Conservation (phyloP, 2,797 vertebrate genomes). For the Dallia pectoralis region DNA sequence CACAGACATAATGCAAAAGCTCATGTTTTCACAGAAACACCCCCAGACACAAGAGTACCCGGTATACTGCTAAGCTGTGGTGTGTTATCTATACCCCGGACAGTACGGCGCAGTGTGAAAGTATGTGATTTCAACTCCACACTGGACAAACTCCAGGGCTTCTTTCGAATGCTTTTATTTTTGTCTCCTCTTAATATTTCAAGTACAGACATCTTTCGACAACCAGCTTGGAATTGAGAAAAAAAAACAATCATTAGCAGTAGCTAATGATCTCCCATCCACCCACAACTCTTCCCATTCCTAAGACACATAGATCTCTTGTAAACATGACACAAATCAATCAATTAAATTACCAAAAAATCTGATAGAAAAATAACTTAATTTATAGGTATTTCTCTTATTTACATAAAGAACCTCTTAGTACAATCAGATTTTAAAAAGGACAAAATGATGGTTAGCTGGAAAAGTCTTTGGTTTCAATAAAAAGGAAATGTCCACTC, state of each 20-base stretch:
- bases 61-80: neutral
- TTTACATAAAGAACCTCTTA: conserved; percentile 63
- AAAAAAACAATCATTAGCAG: conserved; percentile 66
- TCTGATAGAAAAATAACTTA: conserved; percentile 80
- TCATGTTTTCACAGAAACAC: conserved; percentile 1
- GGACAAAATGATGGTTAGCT: conserved; percentile 50
- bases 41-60: neutral
- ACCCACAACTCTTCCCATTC: conserved; percentile 23
- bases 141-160: neutral
- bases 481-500: conserved; percentile 57
- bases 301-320: conserved; percentile 70
- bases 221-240: conserved; percentile 49
- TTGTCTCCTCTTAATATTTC: conserved; percentile 57
- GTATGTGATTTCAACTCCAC: no score
- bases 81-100: neutral
- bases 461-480: conserved; percentile 78
- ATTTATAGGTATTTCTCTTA: conserved; percentile 62
- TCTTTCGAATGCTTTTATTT: conserved; percentile 43
- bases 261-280: conserved; percentile 52
- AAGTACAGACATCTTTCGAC: conserved; percentile 67
- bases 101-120: neutral
- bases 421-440: conserved; percentile 68
- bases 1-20: neutral
- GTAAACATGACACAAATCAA: conserved; percentile 77
- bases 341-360: conserved; percentile 70